A percentile compares a stretch with the other conserved stretches of the same genome.
Evolutionary conservation across 2,113 vertebrate species (phyloP).

Genomic region (Hippocampus zosterae): DNA sequence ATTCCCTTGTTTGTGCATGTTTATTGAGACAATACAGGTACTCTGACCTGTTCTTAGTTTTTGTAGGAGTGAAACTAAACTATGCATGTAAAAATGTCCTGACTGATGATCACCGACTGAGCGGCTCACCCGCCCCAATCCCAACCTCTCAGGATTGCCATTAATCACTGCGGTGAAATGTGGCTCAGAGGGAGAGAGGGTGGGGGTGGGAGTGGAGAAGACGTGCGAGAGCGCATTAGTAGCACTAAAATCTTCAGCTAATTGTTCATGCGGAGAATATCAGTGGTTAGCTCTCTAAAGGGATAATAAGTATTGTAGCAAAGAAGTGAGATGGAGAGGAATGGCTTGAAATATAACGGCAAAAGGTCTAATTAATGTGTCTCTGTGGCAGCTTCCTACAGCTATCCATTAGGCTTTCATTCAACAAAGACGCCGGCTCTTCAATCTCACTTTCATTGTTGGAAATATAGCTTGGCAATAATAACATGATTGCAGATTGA

Average conservation of each 20-base stretch:
- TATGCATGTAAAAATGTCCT: background rate
- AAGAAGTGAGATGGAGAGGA: constrained; percentile 77
- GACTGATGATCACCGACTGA: background rate
- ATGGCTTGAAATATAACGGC: constrained; percentile 76
- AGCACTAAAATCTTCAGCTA: constrained; percentile 64
- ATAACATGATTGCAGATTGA: constrained; percentile 76
- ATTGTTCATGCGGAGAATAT: constrained; percentile 78
- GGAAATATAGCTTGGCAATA: constrained; percentile 74
- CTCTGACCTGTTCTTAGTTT: background rate
- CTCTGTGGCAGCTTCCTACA: constrained; percentile 77
- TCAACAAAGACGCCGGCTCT: constrained; percentile 68
- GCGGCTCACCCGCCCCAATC: background rate
- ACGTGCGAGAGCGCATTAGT: too few relatives aligned
- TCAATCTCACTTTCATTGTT: constrained; percentile 75
- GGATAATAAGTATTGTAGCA: constrained; percentile 82
- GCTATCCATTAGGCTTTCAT: constrained; percentile 72
- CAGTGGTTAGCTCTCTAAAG: constrained; percentile 78
- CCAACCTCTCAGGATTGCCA: background rate
- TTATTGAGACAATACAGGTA: background rate
- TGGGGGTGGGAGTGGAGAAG: too few relatives aligned
- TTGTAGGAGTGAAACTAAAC: background rate
- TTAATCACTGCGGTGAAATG: background rate
- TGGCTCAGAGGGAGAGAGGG: background rate
- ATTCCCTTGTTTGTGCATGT: background rate
- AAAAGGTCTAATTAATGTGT: constrained; percentile 90